phyloP scores from a whole-genome alignment of 2,797 vertebrate genomes.

The Oryzias dopingdopingensis region DNA sequence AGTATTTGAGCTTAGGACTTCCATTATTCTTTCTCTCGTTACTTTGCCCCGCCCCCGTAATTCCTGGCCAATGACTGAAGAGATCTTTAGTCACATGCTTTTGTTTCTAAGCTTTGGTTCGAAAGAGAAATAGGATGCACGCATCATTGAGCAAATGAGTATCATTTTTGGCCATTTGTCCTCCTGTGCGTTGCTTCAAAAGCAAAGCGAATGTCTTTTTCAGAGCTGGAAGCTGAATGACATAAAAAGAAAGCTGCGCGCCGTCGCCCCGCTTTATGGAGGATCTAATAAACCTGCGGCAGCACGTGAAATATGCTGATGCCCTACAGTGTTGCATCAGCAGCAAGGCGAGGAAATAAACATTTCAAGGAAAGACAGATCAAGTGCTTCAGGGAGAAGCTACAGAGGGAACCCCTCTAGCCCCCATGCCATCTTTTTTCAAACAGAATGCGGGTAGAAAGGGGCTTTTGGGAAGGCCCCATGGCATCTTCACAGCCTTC shows the following conservation, averaged over 20 bases:
- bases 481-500: conserved; percentile 16
- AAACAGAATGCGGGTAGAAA: conserved; percentile 2
- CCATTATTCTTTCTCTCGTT: too few relatives aligned
- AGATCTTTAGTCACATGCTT: too few relatives aligned
- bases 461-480: not conserved
- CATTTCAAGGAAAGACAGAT: not conserved
- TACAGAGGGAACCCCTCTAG: not conserved
- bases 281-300: not conserved
- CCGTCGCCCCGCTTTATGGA: not conserved
- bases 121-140: too few relatives aligned
- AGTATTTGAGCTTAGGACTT: too few relatives aligned
- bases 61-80: too few relatives aligned
- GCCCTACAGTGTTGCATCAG: conserved; percentile 6
- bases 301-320: not conserved
- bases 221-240: not conserved
- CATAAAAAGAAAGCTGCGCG: not conserved
- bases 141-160: too few relatives aligned
- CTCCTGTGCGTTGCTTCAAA: not conserved
- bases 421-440: conserved; percentile 2
- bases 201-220: not conserved
- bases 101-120: too few relatives aligned
- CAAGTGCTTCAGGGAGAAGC: not conserved
- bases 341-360: conserved; percentile 9
- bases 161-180: not conserved
- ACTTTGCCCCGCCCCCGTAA: too few relatives aligned